Conservation (phyloP, 2,113 vertebrate species). For the Balaenoptera acutorostrata region DNA sequence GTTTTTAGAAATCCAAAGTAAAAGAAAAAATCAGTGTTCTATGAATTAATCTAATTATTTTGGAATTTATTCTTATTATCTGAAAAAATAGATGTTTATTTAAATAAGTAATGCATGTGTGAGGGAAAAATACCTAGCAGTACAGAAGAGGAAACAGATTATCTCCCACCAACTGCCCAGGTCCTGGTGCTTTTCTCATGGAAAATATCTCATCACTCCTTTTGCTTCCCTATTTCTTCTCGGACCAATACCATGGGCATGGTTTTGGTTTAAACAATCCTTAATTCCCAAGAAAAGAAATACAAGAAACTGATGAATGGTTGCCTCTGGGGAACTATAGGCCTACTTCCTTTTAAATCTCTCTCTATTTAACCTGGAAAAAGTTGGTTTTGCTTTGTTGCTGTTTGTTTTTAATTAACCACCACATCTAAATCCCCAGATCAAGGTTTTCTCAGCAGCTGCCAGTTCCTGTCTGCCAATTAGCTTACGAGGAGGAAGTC, state of each 20-base stretch:
- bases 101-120: background rate
- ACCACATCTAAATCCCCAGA: background rate
- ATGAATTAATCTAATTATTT: background rate
- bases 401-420: background rate
- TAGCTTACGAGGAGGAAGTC: background rate
- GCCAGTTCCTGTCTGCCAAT: background rate
- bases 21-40: background rate
- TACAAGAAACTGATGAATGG: background rate
- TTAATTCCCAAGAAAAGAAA: background rate
- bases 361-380: background rate
- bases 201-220: background rate
- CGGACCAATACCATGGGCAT: background rate
- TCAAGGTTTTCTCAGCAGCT: background rate
- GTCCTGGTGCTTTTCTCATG: background rate
- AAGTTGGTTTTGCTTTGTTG: background rate
- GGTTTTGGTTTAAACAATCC: background rate
- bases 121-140: background rate
- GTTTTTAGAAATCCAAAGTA: background rate
- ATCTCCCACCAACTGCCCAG: background rate
- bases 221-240: background rate
- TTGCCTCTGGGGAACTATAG: background rate
- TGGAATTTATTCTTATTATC: background rate
- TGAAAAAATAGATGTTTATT: background rate
- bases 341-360: background rate
- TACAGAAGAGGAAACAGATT: background rate